Evolutionary conservation across 2,888 invertebrate genomes (phyloP).

Genomic region (Alentia gelatinosa): DNA sequence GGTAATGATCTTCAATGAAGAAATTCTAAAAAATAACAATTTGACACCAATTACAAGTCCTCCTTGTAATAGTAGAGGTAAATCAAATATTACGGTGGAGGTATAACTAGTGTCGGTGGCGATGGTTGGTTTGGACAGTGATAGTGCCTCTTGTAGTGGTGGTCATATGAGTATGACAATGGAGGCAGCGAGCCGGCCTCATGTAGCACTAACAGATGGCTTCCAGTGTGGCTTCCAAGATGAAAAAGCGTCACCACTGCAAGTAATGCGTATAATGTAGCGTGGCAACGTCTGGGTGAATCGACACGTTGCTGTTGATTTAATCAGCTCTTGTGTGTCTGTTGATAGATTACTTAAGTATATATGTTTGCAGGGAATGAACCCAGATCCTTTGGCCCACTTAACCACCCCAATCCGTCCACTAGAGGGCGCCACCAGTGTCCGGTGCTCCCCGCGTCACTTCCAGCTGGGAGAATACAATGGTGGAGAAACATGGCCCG

Average conservation of each 20-base stretch:
- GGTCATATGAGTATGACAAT: no score
- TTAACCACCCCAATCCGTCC: neutral
- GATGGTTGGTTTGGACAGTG: no score
- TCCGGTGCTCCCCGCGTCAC: neutral
- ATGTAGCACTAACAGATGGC: no score
- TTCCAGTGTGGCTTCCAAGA: neutral
- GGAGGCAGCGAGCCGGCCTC: no score
- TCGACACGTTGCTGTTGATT: neutral
- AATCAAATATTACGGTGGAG: no score
- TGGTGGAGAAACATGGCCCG: neutral
- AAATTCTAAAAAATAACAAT: no score
- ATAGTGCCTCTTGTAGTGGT: no score
- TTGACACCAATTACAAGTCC: no score
- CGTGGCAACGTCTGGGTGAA: neutral
- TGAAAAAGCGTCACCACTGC: neutral
- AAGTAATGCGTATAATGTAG: neutral
- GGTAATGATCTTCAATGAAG: no score
- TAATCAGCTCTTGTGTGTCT: neutral
- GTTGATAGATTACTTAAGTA: neutral
- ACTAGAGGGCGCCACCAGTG: neutral
- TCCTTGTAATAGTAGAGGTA: no score
- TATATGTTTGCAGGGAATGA: neutral
- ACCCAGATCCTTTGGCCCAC: neutral
- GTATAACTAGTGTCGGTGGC: no score
- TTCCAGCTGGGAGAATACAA: neutral